These are phyloP conservation scores for Aleiodes leptofemur DNA, from an alignment of 2,888 invertebrate species.

Conservation along the genomic window DNA sequence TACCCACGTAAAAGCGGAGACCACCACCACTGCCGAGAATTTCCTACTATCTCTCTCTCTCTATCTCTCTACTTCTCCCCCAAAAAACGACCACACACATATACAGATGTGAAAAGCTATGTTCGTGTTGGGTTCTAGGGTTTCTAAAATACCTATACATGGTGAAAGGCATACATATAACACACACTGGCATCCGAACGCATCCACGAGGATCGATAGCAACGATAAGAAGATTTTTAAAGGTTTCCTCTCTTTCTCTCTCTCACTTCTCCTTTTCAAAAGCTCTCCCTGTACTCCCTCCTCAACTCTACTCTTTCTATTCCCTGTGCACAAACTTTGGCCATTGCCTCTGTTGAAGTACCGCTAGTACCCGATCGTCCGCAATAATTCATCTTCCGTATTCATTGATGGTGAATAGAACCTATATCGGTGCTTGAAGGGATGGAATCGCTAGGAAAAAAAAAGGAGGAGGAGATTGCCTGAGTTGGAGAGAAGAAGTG, in stretches of 20 bases:
- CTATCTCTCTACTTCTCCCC: neutral
- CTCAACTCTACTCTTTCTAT: neutral
- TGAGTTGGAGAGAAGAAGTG: slow-evolving; percentile 12
- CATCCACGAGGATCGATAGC: slow-evolving; percentile 48
- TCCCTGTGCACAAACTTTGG: slow-evolving; percentile 43
- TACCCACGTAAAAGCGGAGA: slow-evolving; percentile 30
- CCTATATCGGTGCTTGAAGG: slow-evolving; percentile 30
- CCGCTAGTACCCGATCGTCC: slow-evolving; percentile 43
- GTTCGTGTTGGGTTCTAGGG: neutral
- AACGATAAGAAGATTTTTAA: slow-evolving; percentile 52
- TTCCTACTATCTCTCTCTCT: neutral
- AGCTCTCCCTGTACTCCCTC: neutral
- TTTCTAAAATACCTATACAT: slow-evolving; percentile 24
- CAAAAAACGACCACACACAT: neutral
- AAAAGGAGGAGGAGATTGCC: slow-evolving; percentile 24
- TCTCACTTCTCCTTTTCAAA: too few relatives aligned
- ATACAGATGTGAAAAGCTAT: neutral
- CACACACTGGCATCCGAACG: slow-evolving; percentile 18
- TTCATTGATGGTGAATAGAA: slow-evolving; percentile 54
- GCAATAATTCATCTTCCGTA: slow-evolving; percentile 58
- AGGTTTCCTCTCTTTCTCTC: slow-evolving; percentile 40
- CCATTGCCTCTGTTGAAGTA: slow-evolving; percentile 34
- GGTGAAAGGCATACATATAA: neutral
- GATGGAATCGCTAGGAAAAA: slow-evolving; percentile 32
- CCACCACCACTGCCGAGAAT: slow-evolving; percentile 20